phyloP scores from a whole-genome alignment of 2,113 vertebrate genomes.

The Mystacornis crossleyi region DNA sequence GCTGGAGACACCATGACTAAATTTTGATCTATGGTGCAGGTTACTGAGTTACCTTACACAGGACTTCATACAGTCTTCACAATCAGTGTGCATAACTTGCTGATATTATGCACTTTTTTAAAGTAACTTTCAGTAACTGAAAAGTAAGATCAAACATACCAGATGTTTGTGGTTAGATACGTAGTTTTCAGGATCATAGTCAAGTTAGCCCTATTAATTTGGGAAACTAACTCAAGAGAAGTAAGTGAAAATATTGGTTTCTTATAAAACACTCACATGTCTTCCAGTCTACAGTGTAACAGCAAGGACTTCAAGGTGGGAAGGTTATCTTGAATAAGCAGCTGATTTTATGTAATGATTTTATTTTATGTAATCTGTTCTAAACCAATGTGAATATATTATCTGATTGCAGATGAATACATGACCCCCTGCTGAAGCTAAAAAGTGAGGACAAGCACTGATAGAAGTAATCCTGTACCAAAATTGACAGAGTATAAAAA shows the following conservation, averaged over 20 bases:
- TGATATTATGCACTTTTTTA: background rate
- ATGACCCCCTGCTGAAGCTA: background rate
- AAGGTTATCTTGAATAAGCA: background rate
- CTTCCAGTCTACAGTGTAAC: background rate
- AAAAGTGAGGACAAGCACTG: background rate
- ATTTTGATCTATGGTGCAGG: background rate
- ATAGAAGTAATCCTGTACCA: background rate
- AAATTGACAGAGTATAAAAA: background rate
- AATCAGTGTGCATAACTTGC: background rate
- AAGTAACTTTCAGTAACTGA: background rate
- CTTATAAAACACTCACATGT: background rate
- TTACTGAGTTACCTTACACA: background rate
- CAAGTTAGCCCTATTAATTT: background rate
- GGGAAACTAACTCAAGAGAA: background rate
- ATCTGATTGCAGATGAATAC: background rate
- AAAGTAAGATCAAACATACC: background rate
- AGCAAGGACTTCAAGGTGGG: background rate
- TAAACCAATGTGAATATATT: background rate
- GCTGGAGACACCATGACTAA: background rate
- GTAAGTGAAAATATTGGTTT: background rate
- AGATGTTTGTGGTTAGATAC: background rate
- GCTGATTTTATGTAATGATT: background rate
- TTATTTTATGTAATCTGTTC: background rate
- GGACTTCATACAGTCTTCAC: background rate
- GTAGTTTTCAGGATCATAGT: background rate